Percentiles rank a stretch among this genome's conserved stretches.
Evolutionary conservation across 2,797 vertebrate species (phyloP).

Genomic region (Microctenopoma lineatum): DNA sequence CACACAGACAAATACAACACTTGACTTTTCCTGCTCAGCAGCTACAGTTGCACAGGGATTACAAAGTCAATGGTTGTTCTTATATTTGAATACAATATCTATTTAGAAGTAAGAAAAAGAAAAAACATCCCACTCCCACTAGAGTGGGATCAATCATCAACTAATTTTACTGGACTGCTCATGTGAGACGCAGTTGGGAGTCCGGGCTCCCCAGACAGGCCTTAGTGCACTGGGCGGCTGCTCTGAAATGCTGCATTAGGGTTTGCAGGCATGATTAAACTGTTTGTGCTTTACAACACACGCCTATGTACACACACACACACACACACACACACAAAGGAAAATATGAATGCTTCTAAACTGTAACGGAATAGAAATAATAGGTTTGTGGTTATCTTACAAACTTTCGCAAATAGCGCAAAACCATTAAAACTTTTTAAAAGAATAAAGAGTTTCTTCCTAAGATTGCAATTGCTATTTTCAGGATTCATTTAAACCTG

Average conservation of each 20-base stretch:
- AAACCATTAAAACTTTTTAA: conserved; percentile 48
- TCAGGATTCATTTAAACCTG: conserved; percentile 13
- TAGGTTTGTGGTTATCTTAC: conserved; percentile 35
- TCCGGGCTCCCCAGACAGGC: conserved; percentile 73
- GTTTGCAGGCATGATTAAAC: conserved; percentile 77
- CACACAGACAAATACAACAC: conserved; percentile 87
- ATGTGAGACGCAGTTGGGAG: conserved; percentile 81
- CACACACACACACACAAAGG: conserved; percentile 23
- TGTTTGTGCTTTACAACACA: conserved; percentile 69
- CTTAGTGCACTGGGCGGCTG: conserved; percentile 55
- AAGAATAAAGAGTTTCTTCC: conserved; percentile 24
- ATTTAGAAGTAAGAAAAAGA: conserved; percentile 73
- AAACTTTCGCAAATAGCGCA: conserved; percentile 31
- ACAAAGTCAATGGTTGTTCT: conserved; percentile 84
- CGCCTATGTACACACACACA: conserved; percentile 5
- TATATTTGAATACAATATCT: conserved; percentile 89
- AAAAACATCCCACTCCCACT: conserved; percentile 73
- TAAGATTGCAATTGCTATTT: conserved; percentile 14
- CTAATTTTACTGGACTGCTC: conserved; percentile 85
- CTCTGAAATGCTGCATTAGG: conserved; percentile 73
- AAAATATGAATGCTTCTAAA: conserved; percentile 47
- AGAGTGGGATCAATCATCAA: conserved; percentile 84
- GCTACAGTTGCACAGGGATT: conserved; percentile 87
- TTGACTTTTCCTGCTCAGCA: conserved; percentile 86
- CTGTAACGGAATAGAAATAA: conserved; percentile 41